Conservation (phyloP, 35 echinoderm and acorn worm genomes). For the Chiridota heheva region DNA sequence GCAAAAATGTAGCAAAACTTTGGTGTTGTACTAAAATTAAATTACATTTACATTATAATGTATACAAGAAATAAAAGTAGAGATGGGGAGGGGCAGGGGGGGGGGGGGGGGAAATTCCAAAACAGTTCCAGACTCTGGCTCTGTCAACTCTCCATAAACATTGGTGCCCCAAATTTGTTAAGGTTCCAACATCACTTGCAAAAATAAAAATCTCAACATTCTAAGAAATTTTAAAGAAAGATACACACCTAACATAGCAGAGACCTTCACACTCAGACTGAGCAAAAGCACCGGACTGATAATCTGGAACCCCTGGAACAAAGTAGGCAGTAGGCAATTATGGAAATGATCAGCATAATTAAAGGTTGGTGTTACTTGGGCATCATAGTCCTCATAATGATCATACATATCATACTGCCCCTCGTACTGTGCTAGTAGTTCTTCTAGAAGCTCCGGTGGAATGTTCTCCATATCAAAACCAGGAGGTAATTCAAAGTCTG, state of each 20-base stretch:
- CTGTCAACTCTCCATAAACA: no score
- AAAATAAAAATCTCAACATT: no score
- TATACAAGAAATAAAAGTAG: no score
- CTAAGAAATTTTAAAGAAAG: no score
- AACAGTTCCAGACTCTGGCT: no score
- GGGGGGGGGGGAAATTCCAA: no score
- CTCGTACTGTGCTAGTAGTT: conserved; percentile 29
- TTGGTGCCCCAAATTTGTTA: no score
- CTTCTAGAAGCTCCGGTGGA: conserved; percentile 23
- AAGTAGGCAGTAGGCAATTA: conserved; percentile 52
- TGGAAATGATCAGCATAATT: conserved; percentile 53
- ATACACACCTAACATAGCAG: conserved; percentile 44
- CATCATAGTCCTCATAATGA: conserved; percentile 30
- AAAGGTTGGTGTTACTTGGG: conserved; percentile 7
- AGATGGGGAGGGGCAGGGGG: no score
- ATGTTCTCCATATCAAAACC: conserved; percentile 32
- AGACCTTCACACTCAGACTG: conserved; percentile 50
- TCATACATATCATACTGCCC: conserved; percentile 22
- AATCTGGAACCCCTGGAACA: conserved; percentile 65
- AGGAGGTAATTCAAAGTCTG: conserved; percentile 7
- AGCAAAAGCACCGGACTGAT: conserved; percentile 55
- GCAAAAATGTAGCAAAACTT: no score
- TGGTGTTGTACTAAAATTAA: no score
- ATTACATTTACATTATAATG: no score
- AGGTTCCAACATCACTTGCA: no score